Evolutionary conservation across 37 sponge, comb jelly and placozoan genomes (phyloP), one percentile per base, ranked within the genome.

Genomic region (Ianthella basta): DNA sequence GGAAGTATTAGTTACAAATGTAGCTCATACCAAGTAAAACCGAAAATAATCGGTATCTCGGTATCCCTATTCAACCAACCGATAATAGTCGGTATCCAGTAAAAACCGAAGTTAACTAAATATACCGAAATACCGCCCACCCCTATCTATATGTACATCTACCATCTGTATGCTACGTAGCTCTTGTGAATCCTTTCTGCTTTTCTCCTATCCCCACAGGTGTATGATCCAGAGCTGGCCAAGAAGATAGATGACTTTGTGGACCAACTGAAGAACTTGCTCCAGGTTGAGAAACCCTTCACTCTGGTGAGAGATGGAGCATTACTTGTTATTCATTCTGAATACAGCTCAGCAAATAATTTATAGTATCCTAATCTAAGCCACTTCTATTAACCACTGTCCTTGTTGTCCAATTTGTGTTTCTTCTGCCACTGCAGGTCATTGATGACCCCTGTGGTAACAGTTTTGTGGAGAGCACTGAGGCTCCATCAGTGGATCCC

Each of bases 391-490:
- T n/a, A n/a, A n/a, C n/a, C n/a, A n/a, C n/a, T n/a, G n/a, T n/a
- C n/a, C n/a, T n/a, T 73, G 40, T 57, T 55, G 20, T 44, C 63
- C 3, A 5, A 2, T 25, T 27, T 12, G 18, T 56, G 59, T 19
- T 56, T 19, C 59, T 19, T 61, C 27, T 23, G n/a, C 27, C 2
- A 27, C 41, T 40, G 54, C 82, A 95, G 93, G 84, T 91, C 10
- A 5, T 98, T 56, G 97, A 97, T 86, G 99, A 98, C 83, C 99
- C 99, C 21, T 55, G 95, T 59, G 99, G 99, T 0, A 98, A 98
- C 79, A 98, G 99, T 79, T 98, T 94, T 74, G 36, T 98, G 34
- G 95, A 98, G 67, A 93, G 89, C 73, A 56, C 72, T 23, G 30
- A 70, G 18, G 92, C 90, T 23, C 96, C 94, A 33, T 32, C 41